Evolutionary conservation across 1,140 invertebrate species (phyloP).

Genomic region (Tetragonula clypearis): DNA sequence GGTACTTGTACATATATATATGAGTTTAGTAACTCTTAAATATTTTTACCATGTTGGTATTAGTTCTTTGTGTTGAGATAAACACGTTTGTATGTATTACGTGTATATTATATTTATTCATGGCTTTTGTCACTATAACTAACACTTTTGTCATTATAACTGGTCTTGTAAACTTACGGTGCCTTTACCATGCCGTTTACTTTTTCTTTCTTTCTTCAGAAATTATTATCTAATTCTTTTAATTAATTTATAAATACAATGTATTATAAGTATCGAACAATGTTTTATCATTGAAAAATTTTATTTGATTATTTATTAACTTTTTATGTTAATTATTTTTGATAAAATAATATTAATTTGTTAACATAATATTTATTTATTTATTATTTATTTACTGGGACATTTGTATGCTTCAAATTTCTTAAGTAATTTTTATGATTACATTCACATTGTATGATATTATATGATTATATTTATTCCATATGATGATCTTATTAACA

Average conservation of each 20-base stretch:
- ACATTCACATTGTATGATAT: neutral
- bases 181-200: neutral
- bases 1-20: no score
- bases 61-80: no score
- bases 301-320: neutral
- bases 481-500: neutral
- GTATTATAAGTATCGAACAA: neutral
- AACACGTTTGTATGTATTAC: no score
- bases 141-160: no score
- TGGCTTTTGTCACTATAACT: no score
- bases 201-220: neutral
- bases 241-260: neutral
- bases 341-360: neutral
- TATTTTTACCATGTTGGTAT: no score
- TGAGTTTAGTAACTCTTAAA: no score
- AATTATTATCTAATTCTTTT: neutral
- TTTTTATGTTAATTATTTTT: neutral
- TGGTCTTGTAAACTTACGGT: no score
- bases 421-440: neutral
- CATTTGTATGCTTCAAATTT: neutral
- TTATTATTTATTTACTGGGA: neutral
- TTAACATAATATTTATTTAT: neutral
- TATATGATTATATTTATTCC: neutral
- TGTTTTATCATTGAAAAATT: neutral
- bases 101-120: no score